A percentile compares a stretch with the other conserved stretches of the same genome.
Evolutionary conservation across 2,888 invertebrate species (phyloP).

Genomic region (Hirtodrosophila duncani): DNA sequence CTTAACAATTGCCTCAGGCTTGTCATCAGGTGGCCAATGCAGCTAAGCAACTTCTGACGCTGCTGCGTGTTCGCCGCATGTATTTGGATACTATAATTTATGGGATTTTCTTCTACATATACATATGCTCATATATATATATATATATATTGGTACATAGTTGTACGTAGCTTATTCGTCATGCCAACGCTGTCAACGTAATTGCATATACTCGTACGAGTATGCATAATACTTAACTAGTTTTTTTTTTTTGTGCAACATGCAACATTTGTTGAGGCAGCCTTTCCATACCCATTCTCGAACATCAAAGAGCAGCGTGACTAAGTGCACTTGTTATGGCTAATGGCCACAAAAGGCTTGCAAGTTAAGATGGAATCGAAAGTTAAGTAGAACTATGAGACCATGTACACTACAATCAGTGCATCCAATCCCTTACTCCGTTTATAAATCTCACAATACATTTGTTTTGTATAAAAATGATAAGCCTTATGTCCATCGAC

Average conservation of each 20-base stretch:
- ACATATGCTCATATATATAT: too few relatives aligned
- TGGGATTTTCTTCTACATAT: constrained; percentile 45
- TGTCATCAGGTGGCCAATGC: constrained; percentile 64
- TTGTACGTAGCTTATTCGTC: constrained; percentile 57
- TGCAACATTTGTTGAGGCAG: constrained; percentile 32
- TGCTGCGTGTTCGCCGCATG: constrained; percentile 29
- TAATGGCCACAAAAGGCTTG: too few relatives aligned
- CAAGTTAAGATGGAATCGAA: too few relatives aligned
- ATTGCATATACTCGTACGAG: constrained; percentile 33
- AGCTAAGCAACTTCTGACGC: constrained; percentile 24
- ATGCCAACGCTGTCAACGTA: constrained; percentile 48
- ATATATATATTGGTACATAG: too few relatives aligned
- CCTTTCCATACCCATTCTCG: constrained; percentile 12
- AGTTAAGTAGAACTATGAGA: too few relatives aligned
- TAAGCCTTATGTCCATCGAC: too few relatives aligned
- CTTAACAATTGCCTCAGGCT: constrained; percentile 65
- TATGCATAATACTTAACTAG: constrained; percentile 60
- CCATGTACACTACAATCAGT: too few relatives aligned
- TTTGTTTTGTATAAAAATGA: too few relatives aligned
- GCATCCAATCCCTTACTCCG: too few relatives aligned
- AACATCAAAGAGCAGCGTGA: constrained; percentile 33
- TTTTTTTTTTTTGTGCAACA: constrained; percentile 42
- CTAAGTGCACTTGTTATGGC: constrained; percentile 39
- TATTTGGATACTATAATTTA: constrained; percentile 73
- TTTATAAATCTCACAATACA: too few relatives aligned